Evolutionary conservation across 2,888 invertebrate species (phyloP).

Genomic region (Tyria jacobaeae): DNA sequence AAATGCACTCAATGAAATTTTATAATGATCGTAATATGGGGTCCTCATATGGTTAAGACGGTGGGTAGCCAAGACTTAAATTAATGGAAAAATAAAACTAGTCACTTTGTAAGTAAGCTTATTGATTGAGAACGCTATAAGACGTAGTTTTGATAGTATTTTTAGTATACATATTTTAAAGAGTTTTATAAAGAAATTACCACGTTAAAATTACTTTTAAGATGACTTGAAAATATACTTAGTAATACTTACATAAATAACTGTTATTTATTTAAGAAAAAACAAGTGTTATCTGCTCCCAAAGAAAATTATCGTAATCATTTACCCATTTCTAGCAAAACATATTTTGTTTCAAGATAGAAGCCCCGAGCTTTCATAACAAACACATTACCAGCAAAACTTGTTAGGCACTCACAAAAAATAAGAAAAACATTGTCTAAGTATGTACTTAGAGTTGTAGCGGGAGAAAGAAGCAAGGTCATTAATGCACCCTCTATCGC

Average conservation of each 20-base stretch:
- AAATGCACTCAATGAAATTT: too few relatives aligned
- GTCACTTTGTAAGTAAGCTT: background rate
- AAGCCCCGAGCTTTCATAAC: slow-evolving; percentile 61
- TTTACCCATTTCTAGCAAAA: slow-evolving; percentile 35
- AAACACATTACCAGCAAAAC: slow-evolving; percentile 70
- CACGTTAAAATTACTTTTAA: background rate
- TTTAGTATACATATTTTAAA: too few relatives aligned
- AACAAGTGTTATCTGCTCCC: slow-evolving; percentile 24
- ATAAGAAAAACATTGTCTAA: slow-evolving; percentile 58
- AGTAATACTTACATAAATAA: background rate
- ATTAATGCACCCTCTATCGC: slow-evolving; percentile 79
- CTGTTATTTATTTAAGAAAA: slow-evolving; percentile 31
- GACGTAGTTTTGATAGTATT: background rate
- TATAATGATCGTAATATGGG: too few relatives aligned
- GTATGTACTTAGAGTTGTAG: slow-evolving; percentile 56
- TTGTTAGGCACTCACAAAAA: slow-evolving; percentile 61
- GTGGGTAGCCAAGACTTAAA: too few relatives aligned
- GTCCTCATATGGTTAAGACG: too few relatives aligned
- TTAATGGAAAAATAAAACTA: too few relatives aligned
- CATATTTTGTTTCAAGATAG: slow-evolving; percentile 32
- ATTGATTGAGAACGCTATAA: background rate
- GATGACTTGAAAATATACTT: background rate
- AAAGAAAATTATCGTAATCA: slow-evolving; percentile 32
- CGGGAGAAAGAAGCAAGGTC: slow-evolving; percentile 60
- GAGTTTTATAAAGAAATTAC: background rate